phyloP scores from a whole-genome alignment of 2,113 vertebrate genomes.

The Microtus oregoni region DNA sequence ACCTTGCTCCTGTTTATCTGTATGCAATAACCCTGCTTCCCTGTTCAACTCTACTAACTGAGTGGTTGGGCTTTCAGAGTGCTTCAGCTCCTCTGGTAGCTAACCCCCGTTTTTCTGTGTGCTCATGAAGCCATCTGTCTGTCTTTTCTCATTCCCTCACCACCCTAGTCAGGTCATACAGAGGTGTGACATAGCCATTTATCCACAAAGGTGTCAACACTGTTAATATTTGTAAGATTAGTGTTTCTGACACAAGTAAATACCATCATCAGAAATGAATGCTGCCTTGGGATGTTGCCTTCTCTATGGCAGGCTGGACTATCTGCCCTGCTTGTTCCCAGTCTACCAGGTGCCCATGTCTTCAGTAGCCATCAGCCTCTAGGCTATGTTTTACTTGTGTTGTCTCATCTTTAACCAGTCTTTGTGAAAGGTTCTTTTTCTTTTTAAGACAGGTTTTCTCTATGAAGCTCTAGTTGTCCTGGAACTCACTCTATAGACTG shows the following conservation, averaged over 20 bases:
- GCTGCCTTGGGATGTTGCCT: neutral
- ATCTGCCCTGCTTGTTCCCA: neutral
- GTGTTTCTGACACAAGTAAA: neutral
- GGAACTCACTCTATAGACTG: neutral
- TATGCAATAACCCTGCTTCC: neutral
- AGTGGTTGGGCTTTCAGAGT: neutral
- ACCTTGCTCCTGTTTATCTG: neutral
- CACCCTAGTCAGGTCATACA: neutral
- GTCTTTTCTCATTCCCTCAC: neutral
- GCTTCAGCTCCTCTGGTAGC: neutral
- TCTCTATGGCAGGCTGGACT: neutral
- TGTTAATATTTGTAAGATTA: neutral
- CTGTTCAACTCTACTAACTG: no score
- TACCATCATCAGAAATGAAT: neutral
- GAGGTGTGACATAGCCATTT: neutral
- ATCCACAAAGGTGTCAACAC: neutral
- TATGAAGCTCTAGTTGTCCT: neutral
- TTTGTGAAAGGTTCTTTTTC: neutral
- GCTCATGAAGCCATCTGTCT: neutral
- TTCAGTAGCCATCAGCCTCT: neutral
- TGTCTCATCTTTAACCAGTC: slow-evolving; percentile 23
- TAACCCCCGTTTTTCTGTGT: neutral
- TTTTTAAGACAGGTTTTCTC: neutral
- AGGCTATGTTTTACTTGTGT: neutral
- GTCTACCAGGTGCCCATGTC: neutral